Evolutionary conservation across 1,140 invertebrate species (phyloP).

Genomic region (Linepithema humile): DNA sequence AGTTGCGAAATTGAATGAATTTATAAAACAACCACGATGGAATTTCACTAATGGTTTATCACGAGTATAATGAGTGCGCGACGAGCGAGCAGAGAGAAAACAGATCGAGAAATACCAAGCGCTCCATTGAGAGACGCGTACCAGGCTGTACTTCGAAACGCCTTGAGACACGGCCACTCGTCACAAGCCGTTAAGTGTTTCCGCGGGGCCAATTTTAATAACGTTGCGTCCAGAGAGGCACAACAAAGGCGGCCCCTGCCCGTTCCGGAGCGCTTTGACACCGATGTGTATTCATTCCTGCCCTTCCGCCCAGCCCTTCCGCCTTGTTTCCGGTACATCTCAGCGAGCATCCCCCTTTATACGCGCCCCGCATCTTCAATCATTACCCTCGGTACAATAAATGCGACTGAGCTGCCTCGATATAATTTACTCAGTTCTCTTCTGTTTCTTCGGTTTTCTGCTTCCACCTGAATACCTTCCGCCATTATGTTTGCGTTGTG

Average conservation of each 20-base stretch:
- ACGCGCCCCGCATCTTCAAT: conserved; percentile 27
- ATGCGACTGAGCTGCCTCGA: neutral
- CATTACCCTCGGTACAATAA: conserved; percentile 29
- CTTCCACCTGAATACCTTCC: neutral
- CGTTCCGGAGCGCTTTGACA: conserved; percentile 60
- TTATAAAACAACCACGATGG: neutral
- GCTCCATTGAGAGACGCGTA: conserved; percentile 1
- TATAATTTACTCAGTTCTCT: conserved; percentile 23
- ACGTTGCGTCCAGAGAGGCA: conserved; percentile 57
- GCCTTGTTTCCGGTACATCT: conserved; percentile 18
- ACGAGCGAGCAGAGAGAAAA: neutral
- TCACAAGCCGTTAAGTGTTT: conserved; percentile 70
- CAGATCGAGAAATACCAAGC: neutral
- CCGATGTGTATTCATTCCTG: conserved; percentile 51
- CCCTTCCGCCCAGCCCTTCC: neutral
- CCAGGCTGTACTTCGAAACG: conserved; percentile 38
- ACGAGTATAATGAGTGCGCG: neutral
- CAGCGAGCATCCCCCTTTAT: conserved; percentile 49
- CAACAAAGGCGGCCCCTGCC: conserved; percentile 66
- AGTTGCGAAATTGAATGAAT: neutral
- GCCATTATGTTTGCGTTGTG: neutral
- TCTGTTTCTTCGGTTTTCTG: neutral
- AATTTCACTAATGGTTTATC: neutral
- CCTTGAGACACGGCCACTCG: conserved; percentile 46
- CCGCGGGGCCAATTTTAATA: conserved; percentile 76